These are phyloP conservation scores for Nerophis ophidion DNA, from an alignment of 2,113 vertebrate species.

Conservation along the genomic window DNA sequence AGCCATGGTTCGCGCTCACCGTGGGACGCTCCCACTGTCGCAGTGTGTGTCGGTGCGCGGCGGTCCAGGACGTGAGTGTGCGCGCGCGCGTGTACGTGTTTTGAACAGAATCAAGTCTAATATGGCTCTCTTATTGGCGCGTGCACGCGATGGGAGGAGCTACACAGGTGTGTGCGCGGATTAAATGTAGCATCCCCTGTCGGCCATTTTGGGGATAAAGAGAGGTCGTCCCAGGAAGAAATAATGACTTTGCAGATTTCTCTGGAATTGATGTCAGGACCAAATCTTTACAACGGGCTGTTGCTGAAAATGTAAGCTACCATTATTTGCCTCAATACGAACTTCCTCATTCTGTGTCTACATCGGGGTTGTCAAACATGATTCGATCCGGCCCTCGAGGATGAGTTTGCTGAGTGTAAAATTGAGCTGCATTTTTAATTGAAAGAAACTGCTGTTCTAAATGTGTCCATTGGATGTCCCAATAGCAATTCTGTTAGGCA, in stretches of 20 bases:
- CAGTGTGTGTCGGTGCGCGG: neutral
- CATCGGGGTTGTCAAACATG: too few relatives aligned
- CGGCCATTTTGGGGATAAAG: neutral
- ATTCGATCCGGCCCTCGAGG: too few relatives aligned
- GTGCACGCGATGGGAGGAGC: constrained; percentile 45
- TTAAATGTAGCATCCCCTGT: neutral
- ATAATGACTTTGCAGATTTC: neutral
- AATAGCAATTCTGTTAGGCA: too few relatives aligned
- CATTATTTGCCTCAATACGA: too few relatives aligned
- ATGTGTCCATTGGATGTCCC: too few relatives aligned
- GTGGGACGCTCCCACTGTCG: constrained; percentile 10
- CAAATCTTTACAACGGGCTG: too few relatives aligned
- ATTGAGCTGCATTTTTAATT: too few relatives aligned
- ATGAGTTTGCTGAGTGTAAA: too few relatives aligned
- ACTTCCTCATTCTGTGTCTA: too few relatives aligned
- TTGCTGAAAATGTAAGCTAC: too few relatives aligned
- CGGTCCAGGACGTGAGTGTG: neutral
- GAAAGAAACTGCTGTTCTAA: too few relatives aligned
- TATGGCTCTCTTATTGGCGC: constrained; percentile 35
- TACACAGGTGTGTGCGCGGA: constrained; percentile 36
- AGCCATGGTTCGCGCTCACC: constrained; percentile 70
- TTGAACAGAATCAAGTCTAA: neutral
- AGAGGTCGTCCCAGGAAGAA: neutral
- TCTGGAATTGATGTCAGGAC: too few relatives aligned
- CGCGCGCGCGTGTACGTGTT: neutral